A percentile compares a stretch with the other conserved stretches of the same genome.
These are phyloP conservation scores for Eumacrocentrus americanus DNA, from an alignment of 2,888 invertebrate genomes.

Conservation along the genomic window DNA sequence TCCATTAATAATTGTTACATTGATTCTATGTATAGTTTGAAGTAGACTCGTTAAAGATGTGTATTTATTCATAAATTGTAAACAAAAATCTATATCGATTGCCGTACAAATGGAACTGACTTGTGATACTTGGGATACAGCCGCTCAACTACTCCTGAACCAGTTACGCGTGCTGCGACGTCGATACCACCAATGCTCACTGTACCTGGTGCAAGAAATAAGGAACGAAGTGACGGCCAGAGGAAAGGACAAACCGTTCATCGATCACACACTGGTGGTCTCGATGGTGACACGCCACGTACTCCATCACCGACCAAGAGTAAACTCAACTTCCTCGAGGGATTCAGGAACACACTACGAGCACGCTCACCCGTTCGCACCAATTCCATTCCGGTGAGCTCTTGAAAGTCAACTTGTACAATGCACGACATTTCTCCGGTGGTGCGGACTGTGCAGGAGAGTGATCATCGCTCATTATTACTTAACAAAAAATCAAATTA, in stretches of 20 bases:
- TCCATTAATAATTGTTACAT: slow-evolving; percentile 16
- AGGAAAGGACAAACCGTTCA: slow-evolving; percentile 46
- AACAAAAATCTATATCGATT: no score
- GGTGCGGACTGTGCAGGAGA: background rate
- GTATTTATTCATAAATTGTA: background rate
- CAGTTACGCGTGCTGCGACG: slow-evolving; percentile 43
- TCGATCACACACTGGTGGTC: slow-evolving; percentile 47
- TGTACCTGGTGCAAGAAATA: slow-evolving; percentile 44
- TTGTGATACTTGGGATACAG: slow-evolving; percentile 39
- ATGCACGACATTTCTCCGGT: slow-evolving; percentile 12
- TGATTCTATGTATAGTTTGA: background rate
- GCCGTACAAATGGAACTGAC: slow-evolving; percentile 2
- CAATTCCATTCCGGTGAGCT: slow-evolving; percentile 57
- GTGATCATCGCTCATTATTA: background rate
- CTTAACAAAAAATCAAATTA: slow-evolving; percentile 36
- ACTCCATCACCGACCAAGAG: slow-evolving; percentile 63
- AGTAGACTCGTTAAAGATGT: background rate
- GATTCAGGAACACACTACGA: slow-evolving; percentile 68
- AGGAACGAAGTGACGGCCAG: slow-evolving; percentile 41
- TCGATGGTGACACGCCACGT: slow-evolving; percentile 46
- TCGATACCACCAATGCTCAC: slow-evolving; percentile 48
- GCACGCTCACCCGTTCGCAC: slow-evolving; percentile 58
- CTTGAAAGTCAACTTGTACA: slow-evolving; percentile 6
- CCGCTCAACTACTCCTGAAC: slow-evolving; percentile 55
- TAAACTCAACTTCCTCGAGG: slow-evolving; percentile 66